phyloP scores from a whole-genome alignment of 2,113 vertebrate genomes.

The Chaetodon trifascialis region DNA sequence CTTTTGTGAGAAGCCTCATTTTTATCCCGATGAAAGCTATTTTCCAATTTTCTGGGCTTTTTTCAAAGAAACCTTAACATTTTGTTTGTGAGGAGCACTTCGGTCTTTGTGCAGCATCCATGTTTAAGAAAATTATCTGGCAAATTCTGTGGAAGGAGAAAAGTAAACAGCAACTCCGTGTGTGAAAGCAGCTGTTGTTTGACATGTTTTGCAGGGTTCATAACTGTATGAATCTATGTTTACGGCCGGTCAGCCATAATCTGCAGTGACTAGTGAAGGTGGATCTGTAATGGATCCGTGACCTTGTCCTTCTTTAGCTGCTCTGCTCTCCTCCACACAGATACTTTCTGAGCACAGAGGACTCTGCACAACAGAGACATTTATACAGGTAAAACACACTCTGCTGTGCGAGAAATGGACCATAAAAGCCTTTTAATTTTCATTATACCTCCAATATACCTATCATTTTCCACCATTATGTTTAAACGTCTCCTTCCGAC shows the following conservation, averaged over 20 bases:
- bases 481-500: neutral
- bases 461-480: neutral
- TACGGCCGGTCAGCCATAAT: neutral
- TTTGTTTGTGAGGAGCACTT: neutral
- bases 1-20: too few relatives aligned
- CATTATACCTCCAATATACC: neutral
- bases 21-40: neutral
- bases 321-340: constrained; percentile 76
- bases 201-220: neutral
- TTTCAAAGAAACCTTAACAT: neutral
- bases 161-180: neutral
- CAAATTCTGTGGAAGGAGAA: neutral
- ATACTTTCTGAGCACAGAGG: constrained; percentile 96
- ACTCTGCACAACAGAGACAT: constrained; percentile 89
- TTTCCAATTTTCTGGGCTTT: neutral
- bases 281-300: constrained; percentile 20
- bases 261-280: neutral
- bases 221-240: neutral
- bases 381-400: constrained; percentile 88
- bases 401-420: too few relatives aligned
- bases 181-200: neutral
- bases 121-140: neutral
- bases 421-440: neutral
- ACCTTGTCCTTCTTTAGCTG: constrained; percentile 55
- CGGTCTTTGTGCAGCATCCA: neutral